Percentiles rank a stretch among this genome's conserved stretches.
phyloP scores from a whole-genome alignment of 2,797 vertebrate genomes.

The Garrulus glandarius region DNA sequence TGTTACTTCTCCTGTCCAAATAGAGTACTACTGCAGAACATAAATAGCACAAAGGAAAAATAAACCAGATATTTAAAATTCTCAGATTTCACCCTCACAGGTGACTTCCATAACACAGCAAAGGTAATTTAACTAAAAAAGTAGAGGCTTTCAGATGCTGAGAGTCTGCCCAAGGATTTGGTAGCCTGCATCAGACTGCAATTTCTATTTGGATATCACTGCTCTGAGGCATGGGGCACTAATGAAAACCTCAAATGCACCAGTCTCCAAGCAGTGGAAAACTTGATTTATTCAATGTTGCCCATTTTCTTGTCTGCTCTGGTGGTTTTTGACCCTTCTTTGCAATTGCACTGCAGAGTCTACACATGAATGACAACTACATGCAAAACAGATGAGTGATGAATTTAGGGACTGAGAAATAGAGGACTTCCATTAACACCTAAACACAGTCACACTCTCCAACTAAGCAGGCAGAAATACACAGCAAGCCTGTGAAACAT shows the following conservation, averaged over 20 bases:
- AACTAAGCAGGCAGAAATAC: background rate
- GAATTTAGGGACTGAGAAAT: background rate
- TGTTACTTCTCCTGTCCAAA: slow-evolving; percentile 4
- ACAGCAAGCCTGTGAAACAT: background rate
- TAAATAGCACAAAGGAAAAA: background rate
- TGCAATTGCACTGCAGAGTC: background rate
- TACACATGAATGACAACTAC: background rate
- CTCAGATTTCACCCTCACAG: background rate
- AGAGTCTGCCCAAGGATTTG: background rate
- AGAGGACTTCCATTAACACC: background rate
- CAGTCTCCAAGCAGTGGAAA: background rate
- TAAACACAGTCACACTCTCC: background rate
- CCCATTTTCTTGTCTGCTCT: background rate
- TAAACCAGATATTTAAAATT: background rate
- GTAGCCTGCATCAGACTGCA: background rate
- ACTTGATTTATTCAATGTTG: background rate
- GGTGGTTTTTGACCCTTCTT: background rate
- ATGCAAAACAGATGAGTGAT: background rate
- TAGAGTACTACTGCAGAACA: background rate
- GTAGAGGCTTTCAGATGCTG: background rate
- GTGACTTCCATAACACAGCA: background rate
- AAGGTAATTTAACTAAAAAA: background rate
- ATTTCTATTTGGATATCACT: background rate
- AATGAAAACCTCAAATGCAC: background rate
- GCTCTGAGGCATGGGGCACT: background rate